Base-by-base conservation (phyloP, 30 jellyfish, hydroid and myxozoan genomes). In the Aurelia aurita complex sp. Pacific region DNA sequence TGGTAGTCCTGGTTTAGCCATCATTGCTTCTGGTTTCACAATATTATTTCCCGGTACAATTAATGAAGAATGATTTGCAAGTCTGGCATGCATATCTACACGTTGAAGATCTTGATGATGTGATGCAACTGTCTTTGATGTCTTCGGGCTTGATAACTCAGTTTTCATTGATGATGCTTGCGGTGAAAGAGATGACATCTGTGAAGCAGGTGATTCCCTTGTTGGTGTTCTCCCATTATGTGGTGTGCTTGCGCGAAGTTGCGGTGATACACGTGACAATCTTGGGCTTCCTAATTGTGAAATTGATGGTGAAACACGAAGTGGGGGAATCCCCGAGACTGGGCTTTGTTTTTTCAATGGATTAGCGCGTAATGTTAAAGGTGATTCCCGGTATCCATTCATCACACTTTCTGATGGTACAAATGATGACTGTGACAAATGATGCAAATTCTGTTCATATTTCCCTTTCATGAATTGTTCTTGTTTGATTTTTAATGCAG, bases 231-330 rank as follows among this genome's bases (percentile, higher is more conserved):
- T 79, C 33, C 80, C 67, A 23, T 67, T 64, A 67, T 50, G 36
- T 10, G 12, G 70, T 23, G 70, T 17, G 2, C 70, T 67, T 19
- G 33, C 33, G 8, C 67, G 80, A 34, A 17, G 67, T 59, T 40
- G 87, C 23, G 35, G 67, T 23, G 57, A 19, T 19, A 43, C 64
- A 35, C 18, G 78, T 32, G 40, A 3, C 87, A 77, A 59, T 50
- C 89, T 65, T 42, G 64, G 74, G 29, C 89, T 65, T 32, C 90
- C 90, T 40, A 84, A 53, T 64, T 73, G 93, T 23, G 93, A 67
- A 6, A 75, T 77, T 5, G 93, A 72, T 12, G 93, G 87, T 6
- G 93, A 72, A 32, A 84, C 76, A 55, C 87, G 77, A 18, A 84
- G 64, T 33, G 93, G 82, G 67, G 90, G 84, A 40, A 81, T 43